Evolutionary conservation across 2,888 invertebrate genomes (phyloP), one percentile per base, ranked within the genome.

Genomic region (Crocallis elinguaria): DNA sequence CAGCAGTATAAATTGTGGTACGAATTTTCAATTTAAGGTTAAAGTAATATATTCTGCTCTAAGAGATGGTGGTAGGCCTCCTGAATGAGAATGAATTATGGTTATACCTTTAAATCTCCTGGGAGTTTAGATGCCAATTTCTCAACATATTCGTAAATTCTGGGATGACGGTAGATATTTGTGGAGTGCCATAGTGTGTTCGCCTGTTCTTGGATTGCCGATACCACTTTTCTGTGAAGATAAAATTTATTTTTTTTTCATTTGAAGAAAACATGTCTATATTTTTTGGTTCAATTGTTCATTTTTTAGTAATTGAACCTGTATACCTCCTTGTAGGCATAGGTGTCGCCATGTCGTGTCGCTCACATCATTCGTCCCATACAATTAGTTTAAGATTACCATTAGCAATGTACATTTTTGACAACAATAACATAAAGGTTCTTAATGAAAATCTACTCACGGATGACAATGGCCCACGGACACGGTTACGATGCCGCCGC

Each of bases 381-480:
- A n/a, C n/a, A n/a, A n/a, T 23, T 6, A 23, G 23, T 23, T 23
- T 6, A 8, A 8, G 1, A 8, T 2, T 4, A 8, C 1, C 23
- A 23, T 23, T 3, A 1, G 23, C 23, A 2, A 23, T 2, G 8
- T 23, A 6, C 8, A 9, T 8, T 23, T 1, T 25, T 25, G 25
- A 7, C 9, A n/a, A 1, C 4, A 6, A 6, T 23, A n/a, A n/a
- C n/a, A n/a, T n/a, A n/a, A n/a, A n/a, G n/a, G n/a, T n/a, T n/a
- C n/a, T n/a, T n/a, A n/a, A n/a, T n/a, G 6, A 19, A 19, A 4
- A 6, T 27, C 27, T 5, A 29, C 96, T 95, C 92, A 98, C 98
- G 99, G 98, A 91, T 99, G 99, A 78, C 98, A 98, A 82, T 99
- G 99, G 14, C 99, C 99, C 1, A 99, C 98, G 45, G 98, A 98